A percentile compares a stretch with the other conserved stretches of the same genome.
phyloP scores from a whole-genome alignment of 1,140 invertebrate genomes.

The Steinernema khuongi region DNA sequence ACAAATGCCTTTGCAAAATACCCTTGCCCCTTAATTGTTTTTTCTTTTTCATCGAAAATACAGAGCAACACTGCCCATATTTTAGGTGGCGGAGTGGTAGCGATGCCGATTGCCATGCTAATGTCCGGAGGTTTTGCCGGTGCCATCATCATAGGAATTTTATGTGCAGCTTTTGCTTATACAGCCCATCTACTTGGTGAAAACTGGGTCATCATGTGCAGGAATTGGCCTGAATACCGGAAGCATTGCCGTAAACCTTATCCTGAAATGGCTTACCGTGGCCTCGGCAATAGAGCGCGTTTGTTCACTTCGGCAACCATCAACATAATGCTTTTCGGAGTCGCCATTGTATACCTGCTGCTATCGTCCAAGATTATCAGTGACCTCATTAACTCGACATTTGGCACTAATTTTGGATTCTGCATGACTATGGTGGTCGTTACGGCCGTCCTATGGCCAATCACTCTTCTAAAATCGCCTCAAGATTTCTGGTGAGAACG shows the following conservation, averaged over 20 bases:
- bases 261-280: constrained; percentile 47
- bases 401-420: constrained; percentile 25
- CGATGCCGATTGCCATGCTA: constrained; percentile 44
- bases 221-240: constrained; percentile 35
- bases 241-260: constrained; percentile 48
- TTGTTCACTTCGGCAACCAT: constrained; percentile 31
- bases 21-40: no score
- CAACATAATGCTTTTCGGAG: constrained; percentile 38
- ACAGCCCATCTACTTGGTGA: constrained; percentile 47
- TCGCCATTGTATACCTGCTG: constrained; percentile 46
- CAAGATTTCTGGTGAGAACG: constrained; percentile 44
- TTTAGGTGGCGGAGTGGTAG: constrained; percentile 40
- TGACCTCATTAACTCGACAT: constrained; percentile 35
- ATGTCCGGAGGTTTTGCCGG: constrained; percentile 32
- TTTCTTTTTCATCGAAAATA: no score
- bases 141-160: not conserved
- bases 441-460: constrained; percentile 33
- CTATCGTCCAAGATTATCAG: constrained; percentile 45
- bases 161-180: constrained; percentile 25
- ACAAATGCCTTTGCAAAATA: no score
- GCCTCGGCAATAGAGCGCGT: constrained; percentile 36
- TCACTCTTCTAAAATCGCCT: constrained; percentile 25
- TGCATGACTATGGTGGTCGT: constrained; percentile 42
- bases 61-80: no score
- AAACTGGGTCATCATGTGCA: constrained; percentile 44